These are phyloP conservation scores for Lathronympha strigana DNA, from an alignment of 2,888 invertebrate species.

Conservation along the genomic window DNA sequence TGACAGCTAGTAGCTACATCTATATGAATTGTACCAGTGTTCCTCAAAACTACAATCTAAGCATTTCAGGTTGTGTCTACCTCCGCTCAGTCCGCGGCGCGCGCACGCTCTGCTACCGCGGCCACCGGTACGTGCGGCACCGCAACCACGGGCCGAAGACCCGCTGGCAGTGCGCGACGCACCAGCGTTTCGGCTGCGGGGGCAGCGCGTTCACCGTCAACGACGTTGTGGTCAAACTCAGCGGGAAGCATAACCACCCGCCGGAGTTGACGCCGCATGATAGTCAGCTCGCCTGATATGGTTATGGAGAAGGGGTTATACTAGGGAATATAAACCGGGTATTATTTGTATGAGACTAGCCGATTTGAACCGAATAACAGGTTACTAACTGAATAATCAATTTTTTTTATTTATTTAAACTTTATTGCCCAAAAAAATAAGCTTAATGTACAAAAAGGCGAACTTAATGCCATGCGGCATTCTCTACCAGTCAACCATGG, in stretches of 20 bases:
- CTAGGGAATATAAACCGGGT: too few relatives aligned
- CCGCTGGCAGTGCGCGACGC: constrained; percentile 57
- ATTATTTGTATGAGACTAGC: too few relatives aligned
- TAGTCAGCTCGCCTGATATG: not conserved
- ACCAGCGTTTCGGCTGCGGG: constrained; percentile 53
- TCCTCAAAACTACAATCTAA: not conserved
- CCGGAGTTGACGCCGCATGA: not conserved
- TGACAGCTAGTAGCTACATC: not conserved
- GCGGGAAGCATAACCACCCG: constrained; percentile 47
- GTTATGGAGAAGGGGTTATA: not conserved
- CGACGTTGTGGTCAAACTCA: constrained; percentile 44
- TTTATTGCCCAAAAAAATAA: too few relatives aligned
- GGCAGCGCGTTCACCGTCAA: constrained; percentile 52
- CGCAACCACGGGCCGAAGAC: constrained; percentile 50
- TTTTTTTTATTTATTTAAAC: too few relatives aligned
- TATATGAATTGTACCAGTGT: not conserved
- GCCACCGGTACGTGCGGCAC: constrained; percentile 53
- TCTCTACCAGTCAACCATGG: too few relatives aligned
- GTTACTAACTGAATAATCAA: too few relatives aligned
- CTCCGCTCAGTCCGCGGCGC: constrained; percentile 49
- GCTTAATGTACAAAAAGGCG: too few relatives aligned
- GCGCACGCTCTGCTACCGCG: constrained; percentile 47
- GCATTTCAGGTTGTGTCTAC: constrained; percentile 46
- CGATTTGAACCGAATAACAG: too few relatives aligned
- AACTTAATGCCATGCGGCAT: too few relatives aligned